Evolutionary conservation across 2,797 vertebrate species (phyloP).

Genomic region (Phaenicophaeus curvirostris): DNA sequence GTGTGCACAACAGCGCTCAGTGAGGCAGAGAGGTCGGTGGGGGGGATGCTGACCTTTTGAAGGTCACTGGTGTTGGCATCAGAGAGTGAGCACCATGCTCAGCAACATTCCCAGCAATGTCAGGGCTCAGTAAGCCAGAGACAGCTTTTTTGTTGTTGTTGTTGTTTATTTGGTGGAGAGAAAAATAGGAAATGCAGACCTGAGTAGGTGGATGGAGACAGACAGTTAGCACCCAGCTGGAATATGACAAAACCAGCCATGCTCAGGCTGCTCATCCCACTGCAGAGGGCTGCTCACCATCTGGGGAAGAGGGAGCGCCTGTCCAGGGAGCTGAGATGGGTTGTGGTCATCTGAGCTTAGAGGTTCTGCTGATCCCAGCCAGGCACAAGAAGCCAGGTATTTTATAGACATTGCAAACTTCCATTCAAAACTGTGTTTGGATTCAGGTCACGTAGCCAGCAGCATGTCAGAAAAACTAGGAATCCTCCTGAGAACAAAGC

Average conservation of each 20-base stretch:
- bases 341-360: background rate
- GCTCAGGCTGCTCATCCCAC: background rate
- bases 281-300: background rate
- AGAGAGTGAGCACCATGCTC: background rate
- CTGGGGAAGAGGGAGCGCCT: background rate
- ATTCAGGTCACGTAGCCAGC: conserved; percentile 41
- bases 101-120: background rate
- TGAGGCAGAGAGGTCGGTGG: background rate
- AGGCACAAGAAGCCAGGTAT: background rate
- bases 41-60: background rate
- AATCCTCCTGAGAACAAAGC: conserved; percentile 28
- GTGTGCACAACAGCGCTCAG: background rate
- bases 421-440: conserved; percentile 2
- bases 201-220: background rate
- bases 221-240: background rate
- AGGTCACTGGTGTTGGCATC: background rate
- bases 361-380: background rate
- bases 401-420: background rate
- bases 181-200: background rate
- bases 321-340: background rate
- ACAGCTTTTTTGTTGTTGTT: background rate
- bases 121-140: background rate
- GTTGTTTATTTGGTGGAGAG: background rate
- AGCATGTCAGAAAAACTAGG: conserved; percentile 36
- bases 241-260: background rate